These are phyloP conservation scores for Drosophila seclusa DNA, from an alignment of 2,888 invertebrate species.

Conservation along the genomic window DNA sequence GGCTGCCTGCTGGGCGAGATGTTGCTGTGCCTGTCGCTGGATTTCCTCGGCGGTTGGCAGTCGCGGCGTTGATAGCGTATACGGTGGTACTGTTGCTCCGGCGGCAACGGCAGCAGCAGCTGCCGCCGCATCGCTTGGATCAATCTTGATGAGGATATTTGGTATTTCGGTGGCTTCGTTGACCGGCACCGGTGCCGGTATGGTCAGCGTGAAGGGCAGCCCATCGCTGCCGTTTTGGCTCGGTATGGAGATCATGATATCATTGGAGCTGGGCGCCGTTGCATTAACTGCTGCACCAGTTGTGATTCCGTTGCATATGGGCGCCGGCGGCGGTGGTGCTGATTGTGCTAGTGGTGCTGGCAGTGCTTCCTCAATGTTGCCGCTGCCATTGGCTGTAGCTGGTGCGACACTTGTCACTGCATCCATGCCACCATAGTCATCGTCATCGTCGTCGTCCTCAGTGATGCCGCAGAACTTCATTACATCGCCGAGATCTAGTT, in stretches of 20 bases:
- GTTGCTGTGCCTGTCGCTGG: conserved; percentile 82
- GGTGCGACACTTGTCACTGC: conserved; percentile 34
- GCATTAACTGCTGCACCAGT: conserved; percentile 9
- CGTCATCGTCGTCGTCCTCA: conserved; percentile 89
- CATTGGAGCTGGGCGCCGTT: conserved; percentile 54
- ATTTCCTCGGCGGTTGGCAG: conserved; percentile 84
- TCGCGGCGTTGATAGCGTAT: conserved; percentile 85
- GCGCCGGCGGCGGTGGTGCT: conserved; percentile 13
- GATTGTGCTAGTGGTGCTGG: conserved; percentile 15
- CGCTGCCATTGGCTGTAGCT: conserved; percentile 33
- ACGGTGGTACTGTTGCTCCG: conserved; percentile 79
- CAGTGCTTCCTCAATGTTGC: conserved; percentile 40
- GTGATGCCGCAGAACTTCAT: conserved; percentile 90
- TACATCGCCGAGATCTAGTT: conserved; percentile 89
- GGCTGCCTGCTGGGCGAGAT: conserved; percentile 79
- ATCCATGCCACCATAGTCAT: conserved; percentile 86
- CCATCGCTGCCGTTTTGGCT: conserved; percentile 83
- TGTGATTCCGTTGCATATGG: conserved; percentile 31
- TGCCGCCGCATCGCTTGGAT: conserved; percentile 78
- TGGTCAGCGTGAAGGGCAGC: conserved; percentile 84
- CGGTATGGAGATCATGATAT: conserved; percentile 85
- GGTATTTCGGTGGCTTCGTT: conserved; percentile 77
- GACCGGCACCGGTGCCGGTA: conserved; percentile 78
- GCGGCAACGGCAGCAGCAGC: conserved; percentile 45
- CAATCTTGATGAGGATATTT: conserved; percentile 85